These are phyloP conservation scores for Trematomus loennbergii DNA, from an alignment of 2,113 vertebrate genomes.

Conservation along the genomic window DNA sequence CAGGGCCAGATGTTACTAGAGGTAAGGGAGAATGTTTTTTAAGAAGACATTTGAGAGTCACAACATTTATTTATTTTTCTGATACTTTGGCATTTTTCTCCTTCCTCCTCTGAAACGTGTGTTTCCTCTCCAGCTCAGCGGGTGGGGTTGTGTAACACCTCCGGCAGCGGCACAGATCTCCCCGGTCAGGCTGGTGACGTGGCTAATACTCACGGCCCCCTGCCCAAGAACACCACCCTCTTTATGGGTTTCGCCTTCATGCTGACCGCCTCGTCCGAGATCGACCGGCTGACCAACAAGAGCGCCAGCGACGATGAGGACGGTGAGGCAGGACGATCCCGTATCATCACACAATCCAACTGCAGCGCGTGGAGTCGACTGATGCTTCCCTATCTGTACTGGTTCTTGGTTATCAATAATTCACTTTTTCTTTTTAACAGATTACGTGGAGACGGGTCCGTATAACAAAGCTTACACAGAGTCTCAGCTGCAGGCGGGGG, in stretches of 20 bases:
- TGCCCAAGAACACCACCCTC: slow-evolving; percentile 91
- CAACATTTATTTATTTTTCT: not conserved
- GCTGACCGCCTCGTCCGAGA: slow-evolving; percentile 91
- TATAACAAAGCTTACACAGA: slow-evolving; percentile 92
- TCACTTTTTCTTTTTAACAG: slow-evolving; percentile 69
- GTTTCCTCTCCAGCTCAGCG: slow-evolving; percentile 67
- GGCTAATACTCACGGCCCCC: slow-evolving; percentile 86
- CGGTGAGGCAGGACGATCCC: slow-evolving; percentile 41
- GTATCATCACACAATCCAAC: not conserved
- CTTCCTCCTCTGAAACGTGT: not conserved
- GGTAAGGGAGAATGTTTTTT: not conserved
- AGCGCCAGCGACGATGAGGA: slow-evolving; percentile 90
- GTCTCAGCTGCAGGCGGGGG: slow-evolving; percentile 91
- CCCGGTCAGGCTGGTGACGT: slow-evolving; percentile 72
- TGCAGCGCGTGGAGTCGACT: not conserved
- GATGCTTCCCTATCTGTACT: not conserved
- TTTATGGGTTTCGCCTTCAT: slow-evolving; percentile 97
- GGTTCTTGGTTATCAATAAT: not conserved
- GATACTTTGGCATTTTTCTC: too few species aligned
- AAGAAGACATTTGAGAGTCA: not conserved
- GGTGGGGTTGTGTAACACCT: slow-evolving; percentile 82
- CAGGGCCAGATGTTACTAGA: not conserved
- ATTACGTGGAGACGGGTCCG: slow-evolving; percentile 88
- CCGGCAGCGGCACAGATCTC: slow-evolving; percentile 83
- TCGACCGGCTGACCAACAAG: slow-evolving; percentile 85